Percentiles rank a stretch among this genome's conserved stretches.
Evolutionary conservation across 30 jellyfish, hydroid and myxozoan genomes (phyloP).

Genomic region (Cassiopea andromeda): DNA sequence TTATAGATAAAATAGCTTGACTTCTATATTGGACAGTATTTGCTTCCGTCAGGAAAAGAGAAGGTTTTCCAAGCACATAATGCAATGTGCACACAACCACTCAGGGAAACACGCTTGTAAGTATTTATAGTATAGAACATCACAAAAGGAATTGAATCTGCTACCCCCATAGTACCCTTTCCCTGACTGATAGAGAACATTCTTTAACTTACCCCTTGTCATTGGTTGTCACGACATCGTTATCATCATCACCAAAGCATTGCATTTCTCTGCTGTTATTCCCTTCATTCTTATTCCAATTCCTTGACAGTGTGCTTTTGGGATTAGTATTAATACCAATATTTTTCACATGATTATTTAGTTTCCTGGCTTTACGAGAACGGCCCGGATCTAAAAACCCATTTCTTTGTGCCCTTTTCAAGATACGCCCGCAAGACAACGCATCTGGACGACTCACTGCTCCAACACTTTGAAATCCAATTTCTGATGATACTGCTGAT

Average conservation of each 20-base stretch:
- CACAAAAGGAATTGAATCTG: no score
- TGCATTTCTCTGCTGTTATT: neutral
- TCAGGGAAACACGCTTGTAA: neutral
- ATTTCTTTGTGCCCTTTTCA: slow-evolving; percentile 15
- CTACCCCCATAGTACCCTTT: neutral
- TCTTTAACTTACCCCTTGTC: neutral
- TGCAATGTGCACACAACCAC: neutral
- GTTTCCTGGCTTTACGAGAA: neutral
- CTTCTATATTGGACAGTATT: neutral
- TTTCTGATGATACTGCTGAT: slow-evolving; percentile 9
- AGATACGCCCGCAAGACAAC: neutral
- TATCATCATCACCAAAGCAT: neutral
- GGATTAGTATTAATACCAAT: neutral
- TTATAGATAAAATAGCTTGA: neutral
- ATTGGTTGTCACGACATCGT: neutral
- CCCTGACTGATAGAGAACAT: neutral
- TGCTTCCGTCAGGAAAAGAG: neutral
- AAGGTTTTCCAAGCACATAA: neutral
- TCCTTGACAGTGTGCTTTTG: neutral
- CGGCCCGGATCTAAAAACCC: neutral
- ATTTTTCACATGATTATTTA: neutral
- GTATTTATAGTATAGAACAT: neutral
- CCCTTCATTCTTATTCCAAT: neutral
- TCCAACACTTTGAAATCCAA: slow-evolving; percentile 9
- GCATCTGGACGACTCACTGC: neutral